phyloP scores from a whole-genome alignment of 1,140 invertebrate genomes.

The Cyrtorhinus lividipennis region DNA sequence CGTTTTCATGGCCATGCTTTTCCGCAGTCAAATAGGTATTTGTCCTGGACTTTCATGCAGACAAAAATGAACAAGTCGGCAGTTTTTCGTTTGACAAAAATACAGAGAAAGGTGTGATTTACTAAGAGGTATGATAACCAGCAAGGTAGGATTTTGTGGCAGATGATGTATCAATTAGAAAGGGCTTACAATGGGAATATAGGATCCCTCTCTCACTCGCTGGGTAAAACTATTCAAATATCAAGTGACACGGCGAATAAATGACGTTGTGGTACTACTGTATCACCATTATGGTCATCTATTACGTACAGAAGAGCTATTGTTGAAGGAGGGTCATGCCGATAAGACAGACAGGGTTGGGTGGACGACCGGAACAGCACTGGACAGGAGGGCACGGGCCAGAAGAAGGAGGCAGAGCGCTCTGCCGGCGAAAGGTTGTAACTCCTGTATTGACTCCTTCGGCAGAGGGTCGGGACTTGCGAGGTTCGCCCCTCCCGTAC shows the following conservation, averaged over 20 bases:
- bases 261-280: not conserved
- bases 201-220: conserved; percentile 3
- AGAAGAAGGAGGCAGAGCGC: not conserved
- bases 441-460: conserved; percentile 1
- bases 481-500: not conserved
- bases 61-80: no score
- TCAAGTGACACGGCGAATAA: no score
- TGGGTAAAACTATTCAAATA: not conserved
- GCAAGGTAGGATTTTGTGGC: no score
- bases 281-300: not conserved
- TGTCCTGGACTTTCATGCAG: no score
- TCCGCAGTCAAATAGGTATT: no score
- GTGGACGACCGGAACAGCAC: not conserved
- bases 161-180: no score
- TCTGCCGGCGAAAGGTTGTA: not conserved
- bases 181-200: no score
- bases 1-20: no score
- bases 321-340: not conserved
- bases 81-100: no score
- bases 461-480: not conserved
- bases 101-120: no score
- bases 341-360: not conserved
- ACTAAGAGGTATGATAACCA: no score
- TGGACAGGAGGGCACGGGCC: not conserved
- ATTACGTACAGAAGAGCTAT: not conserved